phyloP scores from a whole-genome alignment of 2,797 vertebrate genomes.

The Spinus pinus region DNA sequence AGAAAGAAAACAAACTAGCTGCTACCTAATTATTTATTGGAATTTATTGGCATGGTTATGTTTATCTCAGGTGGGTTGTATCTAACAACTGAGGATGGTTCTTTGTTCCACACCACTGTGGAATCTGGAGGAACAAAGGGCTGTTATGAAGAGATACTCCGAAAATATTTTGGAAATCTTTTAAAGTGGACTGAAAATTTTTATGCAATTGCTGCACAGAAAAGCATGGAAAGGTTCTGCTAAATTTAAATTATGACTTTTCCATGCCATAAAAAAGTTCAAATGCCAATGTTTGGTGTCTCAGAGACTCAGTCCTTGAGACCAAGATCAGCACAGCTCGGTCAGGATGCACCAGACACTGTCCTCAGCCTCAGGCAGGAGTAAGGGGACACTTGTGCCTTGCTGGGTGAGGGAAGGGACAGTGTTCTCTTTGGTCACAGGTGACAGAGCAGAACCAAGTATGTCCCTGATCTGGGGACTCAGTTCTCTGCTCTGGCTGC shows the following conservation, averaged over 20 bases:
- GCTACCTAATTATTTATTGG: neutral
- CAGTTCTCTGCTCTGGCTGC: neutral
- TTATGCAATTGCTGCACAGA: neutral
- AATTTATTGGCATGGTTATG: neutral
- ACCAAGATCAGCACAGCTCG: neutral
- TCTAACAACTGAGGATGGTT: neutral
- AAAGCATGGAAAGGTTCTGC: neutral
- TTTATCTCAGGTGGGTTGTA: neutral
- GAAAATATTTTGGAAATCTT: neutral
- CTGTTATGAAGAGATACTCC: neutral
- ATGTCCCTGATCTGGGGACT: neutral
- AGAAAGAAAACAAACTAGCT: neutral
- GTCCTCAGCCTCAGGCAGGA: neutral
- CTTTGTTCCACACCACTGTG: neutral
- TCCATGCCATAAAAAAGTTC: neutral
- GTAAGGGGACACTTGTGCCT: neutral
- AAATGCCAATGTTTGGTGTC: neutral
- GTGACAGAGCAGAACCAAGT: neutral
- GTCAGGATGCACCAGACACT: neutral
- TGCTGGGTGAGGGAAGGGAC: neutral
- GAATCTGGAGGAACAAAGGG: neutral
- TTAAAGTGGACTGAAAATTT: neutral
- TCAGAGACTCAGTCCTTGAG: neutral
- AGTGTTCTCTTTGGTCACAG: neutral
- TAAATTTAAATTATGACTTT: neutral